phyloP scores from a whole-genome alignment of 2,888 invertebrate genomes.

The Griposia aprilina region DNA sequence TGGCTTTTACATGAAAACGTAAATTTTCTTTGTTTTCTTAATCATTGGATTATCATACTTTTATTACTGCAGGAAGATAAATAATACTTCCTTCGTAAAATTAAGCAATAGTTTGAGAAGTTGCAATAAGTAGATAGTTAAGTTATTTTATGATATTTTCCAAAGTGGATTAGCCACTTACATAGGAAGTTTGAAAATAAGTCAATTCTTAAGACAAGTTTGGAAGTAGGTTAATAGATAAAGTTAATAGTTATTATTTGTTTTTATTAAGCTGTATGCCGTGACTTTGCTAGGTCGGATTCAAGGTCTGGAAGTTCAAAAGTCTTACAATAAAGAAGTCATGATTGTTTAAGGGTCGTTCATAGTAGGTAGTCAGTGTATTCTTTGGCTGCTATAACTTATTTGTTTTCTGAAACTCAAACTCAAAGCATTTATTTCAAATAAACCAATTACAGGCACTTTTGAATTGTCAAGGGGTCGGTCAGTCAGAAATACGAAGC shows the following conservation, averaged over 20 bases:
- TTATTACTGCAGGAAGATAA: neutral
- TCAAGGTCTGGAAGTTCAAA: neutral
- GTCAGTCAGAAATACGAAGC: too few relatives aligned
- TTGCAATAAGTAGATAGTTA: conserved; percentile 9
- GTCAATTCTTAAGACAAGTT: conserved; percentile 40
- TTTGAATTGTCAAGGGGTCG: too few relatives aligned
- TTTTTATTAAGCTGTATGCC: conserved; percentile 16
- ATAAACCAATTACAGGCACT: too few relatives aligned
- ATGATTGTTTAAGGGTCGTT: neutral
- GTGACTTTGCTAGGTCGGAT: neutral
- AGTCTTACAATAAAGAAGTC: neutral
- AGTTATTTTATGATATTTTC: conserved; percentile 31
- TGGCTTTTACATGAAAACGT: neutral
- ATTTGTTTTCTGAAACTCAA: too few relatives aligned
- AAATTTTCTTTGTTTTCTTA: neutral
- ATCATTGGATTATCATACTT: neutral
- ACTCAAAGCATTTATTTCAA: too few relatives aligned
- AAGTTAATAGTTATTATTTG: conserved; percentile 43
- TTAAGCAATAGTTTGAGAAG: neutral
- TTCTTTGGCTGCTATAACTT: neutral
- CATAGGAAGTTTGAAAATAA: conserved; percentile 36
- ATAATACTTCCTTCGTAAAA: neutral
- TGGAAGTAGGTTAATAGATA: conserved; percentile 44
- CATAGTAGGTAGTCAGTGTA: neutral
- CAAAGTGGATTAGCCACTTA: conserved; percentile 34